A percentile compares a stretch with the other conserved stretches of the same genome.
Conservation (phyloP, 2,797 vertebrate species). For the Streptopelia turtur region DNA sequence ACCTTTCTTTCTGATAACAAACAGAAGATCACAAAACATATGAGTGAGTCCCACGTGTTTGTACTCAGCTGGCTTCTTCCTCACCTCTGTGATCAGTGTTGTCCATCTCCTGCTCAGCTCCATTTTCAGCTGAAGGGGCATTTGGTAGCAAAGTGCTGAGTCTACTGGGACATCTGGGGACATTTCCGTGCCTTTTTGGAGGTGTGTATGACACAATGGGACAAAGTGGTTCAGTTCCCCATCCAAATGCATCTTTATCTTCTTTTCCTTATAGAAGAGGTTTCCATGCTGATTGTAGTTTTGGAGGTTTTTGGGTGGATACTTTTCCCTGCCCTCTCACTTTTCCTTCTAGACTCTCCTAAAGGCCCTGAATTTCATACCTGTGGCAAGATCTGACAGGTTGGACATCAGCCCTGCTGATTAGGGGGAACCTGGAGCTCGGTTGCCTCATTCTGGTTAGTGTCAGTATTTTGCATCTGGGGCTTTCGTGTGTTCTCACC, state of each 20-base stretch:
- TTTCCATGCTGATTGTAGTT: not conserved
- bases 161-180: not conserved
- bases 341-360: not conserved
- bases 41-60: not conserved
- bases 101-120: not conserved
- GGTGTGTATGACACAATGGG: not conserved
- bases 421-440: not conserved
- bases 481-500: not conserved
- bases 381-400: not conserved
- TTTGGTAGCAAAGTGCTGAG: not conserved
- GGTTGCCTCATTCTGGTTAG: not conserved
- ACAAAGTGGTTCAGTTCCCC: not conserved
- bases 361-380: not conserved
- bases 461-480: not conserved
- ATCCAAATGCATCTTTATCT: not conserved
- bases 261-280: not conserved
- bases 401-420: not conserved
- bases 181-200: not conserved
- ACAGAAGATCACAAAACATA: not conserved
- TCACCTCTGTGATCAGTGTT: not conserved
- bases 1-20: not conserved
- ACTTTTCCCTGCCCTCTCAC: not conserved
- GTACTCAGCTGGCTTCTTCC: not conserved
- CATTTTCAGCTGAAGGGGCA: not conserved
- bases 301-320: not conserved